A percentile compares a stretch with the other conserved stretches of the same genome.
These are phyloP conservation scores for Strix occidentalis DNA, from an alignment of 2,797 vertebrate species.

Conservation along the genomic window DNA sequence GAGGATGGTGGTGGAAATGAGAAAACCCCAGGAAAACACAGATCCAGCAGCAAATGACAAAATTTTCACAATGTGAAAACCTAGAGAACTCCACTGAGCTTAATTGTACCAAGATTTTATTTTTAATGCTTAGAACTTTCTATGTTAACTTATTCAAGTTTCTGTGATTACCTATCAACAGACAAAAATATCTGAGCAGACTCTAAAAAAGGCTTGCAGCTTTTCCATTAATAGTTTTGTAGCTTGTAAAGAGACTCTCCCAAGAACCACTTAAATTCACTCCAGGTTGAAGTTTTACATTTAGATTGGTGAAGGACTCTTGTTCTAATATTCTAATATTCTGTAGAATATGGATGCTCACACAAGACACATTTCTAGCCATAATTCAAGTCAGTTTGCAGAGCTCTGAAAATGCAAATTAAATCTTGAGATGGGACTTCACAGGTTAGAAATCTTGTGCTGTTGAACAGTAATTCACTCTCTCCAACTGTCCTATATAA, in stretches of 20 bases:
- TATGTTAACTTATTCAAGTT: neutral
- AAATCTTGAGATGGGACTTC: neutral
- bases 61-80: neutral
- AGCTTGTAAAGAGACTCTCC: neutral
- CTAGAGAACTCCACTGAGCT: neutral
- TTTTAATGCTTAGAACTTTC: neutral
- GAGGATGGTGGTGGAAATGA: neutral
- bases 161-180: neutral
- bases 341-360: neutral
- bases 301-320: neutral
- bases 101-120: neutral
- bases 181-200: neutral
- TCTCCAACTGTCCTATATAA: neutral
- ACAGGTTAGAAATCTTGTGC: neutral
- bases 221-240: neutral
- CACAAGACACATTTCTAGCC: neutral
- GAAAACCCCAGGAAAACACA: neutral
- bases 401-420: neutral
- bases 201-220: neutral
- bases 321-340: neutral
- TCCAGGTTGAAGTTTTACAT: neutral
- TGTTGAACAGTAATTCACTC: neutral
- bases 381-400: neutral
- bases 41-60: rapidly evolving
- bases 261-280: neutral